Evolutionary conservation across 2,113 vertebrate species (phyloP).

Genomic region (Phocoena phocoena): DNA sequence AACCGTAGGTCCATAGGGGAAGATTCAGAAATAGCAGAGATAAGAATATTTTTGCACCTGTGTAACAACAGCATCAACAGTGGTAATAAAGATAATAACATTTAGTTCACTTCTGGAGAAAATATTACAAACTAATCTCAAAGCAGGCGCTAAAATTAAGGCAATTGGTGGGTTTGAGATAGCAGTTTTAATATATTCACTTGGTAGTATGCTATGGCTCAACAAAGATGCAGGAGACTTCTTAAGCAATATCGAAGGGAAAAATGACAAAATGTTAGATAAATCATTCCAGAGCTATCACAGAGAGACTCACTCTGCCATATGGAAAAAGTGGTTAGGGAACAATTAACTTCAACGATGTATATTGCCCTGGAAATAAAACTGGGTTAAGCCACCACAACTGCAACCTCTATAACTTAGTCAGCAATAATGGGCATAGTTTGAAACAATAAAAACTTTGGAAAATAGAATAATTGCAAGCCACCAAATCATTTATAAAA

Average conservation of each 20-base stretch:
- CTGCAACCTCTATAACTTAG: conserved; percentile 54
- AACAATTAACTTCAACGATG: conserved; percentile 69
- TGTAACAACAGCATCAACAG: conserved; percentile 40
- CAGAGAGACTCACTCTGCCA: conserved; percentile 57
- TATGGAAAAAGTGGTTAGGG: conserved; percentile 63
- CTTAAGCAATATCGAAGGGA: conserved; percentile 39
- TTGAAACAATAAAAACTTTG: conserved; percentile 57
- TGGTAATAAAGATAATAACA: conserved; percentile 61
- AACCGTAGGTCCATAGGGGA: conserved; percentile 10
- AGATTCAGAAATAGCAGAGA: conserved; percentile 60
- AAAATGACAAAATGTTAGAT: conserved; percentile 49
- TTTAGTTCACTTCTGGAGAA: conserved; percentile 47
- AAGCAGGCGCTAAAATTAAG: not conserved
- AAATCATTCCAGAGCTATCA: conserved; percentile 67
- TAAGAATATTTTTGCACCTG: conserved; percentile 69
- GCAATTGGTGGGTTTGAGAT: not conserved
- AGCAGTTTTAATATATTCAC: not conserved
- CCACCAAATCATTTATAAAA: conserved; percentile 26
- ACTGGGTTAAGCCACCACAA: not conserved
- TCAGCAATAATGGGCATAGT: conserved; percentile 40
- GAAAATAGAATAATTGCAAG: conserved; percentile 29
- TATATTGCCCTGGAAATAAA: conserved; percentile 56
- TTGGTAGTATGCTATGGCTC: not conserved
- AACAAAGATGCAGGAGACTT: conserved; percentile 47
- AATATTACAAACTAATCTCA: conserved; percentile 46